These are phyloP conservation scores for Drosophila colorata DNA, from an alignment of 2,888 invertebrate species.

Conservation along the genomic window DNA sequence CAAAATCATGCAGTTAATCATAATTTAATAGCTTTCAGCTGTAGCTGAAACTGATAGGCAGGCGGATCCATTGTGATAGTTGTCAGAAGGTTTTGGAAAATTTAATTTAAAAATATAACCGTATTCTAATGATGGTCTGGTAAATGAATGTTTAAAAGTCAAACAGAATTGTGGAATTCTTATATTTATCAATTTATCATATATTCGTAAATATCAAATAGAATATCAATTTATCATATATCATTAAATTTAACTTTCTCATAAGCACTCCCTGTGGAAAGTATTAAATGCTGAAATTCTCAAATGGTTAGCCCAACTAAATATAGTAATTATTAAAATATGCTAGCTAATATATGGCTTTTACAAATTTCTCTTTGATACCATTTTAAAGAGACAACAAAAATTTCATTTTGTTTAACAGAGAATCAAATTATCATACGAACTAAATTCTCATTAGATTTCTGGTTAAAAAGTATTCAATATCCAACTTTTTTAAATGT, in stretches of 20 bases:
- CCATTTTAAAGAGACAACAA: not conserved
- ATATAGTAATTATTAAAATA: not conserved
- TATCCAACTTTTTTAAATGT: constrained; percentile 4
- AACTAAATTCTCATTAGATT: not conserved
- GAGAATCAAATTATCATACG: not conserved
- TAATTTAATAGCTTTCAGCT: constrained; percentile 27
- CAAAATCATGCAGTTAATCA: constrained; percentile 44
- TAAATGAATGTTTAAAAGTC: not conserved
- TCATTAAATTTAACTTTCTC: not conserved
- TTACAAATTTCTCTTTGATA: not conserved
- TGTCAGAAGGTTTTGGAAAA: too few species aligned
- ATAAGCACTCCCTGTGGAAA: not conserved
- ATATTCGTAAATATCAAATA: too few species aligned
- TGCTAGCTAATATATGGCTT: not conserved
- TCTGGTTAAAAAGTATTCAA: not conserved
- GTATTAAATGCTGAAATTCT: not conserved
- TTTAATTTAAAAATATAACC: not conserved
- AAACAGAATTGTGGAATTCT: too few species aligned
- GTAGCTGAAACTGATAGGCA: not conserved
- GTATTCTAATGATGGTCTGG: constrained; percentile 15
- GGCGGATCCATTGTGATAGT: not conserved
- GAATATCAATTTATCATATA: not conserved
- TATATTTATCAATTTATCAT: too few species aligned
- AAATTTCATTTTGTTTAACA: not conserved
- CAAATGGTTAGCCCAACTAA: not conserved